These are phyloP conservation scores for Erebia epiphron DNA, from an alignment of 2,888 invertebrate species.

Conservation along the genomic window DNA sequence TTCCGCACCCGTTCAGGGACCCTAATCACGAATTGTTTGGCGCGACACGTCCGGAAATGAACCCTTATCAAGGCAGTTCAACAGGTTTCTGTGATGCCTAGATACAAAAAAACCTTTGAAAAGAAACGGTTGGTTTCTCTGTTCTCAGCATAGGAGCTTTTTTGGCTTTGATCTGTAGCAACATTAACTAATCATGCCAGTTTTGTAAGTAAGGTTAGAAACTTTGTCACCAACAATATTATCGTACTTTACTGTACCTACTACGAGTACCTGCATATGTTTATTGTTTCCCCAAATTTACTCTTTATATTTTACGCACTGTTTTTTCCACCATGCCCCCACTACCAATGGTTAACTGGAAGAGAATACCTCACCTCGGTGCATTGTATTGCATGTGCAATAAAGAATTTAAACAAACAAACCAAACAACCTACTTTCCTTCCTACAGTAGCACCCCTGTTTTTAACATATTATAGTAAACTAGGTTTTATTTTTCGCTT, in stretches of 20 bases:
- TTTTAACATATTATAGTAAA: too few species aligned
- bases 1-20: not conserved
- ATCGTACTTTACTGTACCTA: too few species aligned
- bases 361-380: too few species aligned
- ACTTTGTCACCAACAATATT: too few species aligned
- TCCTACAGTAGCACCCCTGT: not conserved
- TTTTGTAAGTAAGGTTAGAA: not conserved
- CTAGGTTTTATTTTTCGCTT: too few species aligned
- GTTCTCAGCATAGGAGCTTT: not conserved
- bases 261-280: too few species aligned
- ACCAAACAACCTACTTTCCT: not conserved
- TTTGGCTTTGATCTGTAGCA: constrained; percentile 4
- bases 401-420: too few species aligned
- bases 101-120: not conserved
- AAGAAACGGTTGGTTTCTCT: not conserved
- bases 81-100: not conserved
- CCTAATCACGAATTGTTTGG: not conserved
- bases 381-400: too few species aligned
- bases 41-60: not conserved
- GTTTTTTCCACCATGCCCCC: too few species aligned
- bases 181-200: constrained; percentile 9
- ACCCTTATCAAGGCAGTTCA: not conserved
- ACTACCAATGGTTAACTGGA: too few species aligned
- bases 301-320: too few species aligned
- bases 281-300: too few species aligned